These are phyloP conservation scores for Didymodactylos carnosus DNA, from an alignment of 2,888 invertebrate species.

Conservation along the genomic window DNA sequence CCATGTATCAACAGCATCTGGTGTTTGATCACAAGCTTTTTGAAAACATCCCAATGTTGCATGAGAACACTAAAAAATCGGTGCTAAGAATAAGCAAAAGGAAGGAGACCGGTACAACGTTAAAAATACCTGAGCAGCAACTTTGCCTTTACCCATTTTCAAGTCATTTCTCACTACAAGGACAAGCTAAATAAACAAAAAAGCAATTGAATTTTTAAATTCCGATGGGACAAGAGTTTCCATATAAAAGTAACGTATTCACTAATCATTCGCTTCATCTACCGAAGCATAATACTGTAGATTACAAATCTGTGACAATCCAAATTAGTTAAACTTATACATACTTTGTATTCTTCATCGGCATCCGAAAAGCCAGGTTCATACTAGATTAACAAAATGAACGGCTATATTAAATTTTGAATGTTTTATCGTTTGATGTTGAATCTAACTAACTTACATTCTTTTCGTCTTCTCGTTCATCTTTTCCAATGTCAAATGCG, in stretches of 20 bases:
- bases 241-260: too few relatives aligned
- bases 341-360: not conserved
- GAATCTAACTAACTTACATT: too few relatives aligned
- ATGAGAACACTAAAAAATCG: conserved; percentile 57
- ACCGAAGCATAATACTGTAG: too few relatives aligned
- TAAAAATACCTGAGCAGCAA: conserved; percentile 52
- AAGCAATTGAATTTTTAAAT: not conserved
- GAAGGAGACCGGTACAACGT: not conserved
- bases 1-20: conserved; percentile 47
- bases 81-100: not conserved
- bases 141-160: conserved; percentile 73
- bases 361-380: not conserved
- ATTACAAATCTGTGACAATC: too few relatives aligned
- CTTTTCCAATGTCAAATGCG: not conserved
- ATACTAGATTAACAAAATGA: not conserved
- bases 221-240: too few relatives aligned
- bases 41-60: conserved; percentile 72
- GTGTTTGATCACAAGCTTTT: conserved; percentile 44
- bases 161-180: conserved; percentile 67
- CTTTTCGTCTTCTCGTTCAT: not conserved
- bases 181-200: conserved; percentile 46
- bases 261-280: too few relatives aligned
- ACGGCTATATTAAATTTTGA: not conserved
- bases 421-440: too few relatives aligned
- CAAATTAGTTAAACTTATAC: not conserved